A percentile compares a stretch with the other conserved stretches of the same genome.
phyloP scores from a whole-genome alignment of 2,113 vertebrate genomes.

The Galeopterus variegatus region DNA sequence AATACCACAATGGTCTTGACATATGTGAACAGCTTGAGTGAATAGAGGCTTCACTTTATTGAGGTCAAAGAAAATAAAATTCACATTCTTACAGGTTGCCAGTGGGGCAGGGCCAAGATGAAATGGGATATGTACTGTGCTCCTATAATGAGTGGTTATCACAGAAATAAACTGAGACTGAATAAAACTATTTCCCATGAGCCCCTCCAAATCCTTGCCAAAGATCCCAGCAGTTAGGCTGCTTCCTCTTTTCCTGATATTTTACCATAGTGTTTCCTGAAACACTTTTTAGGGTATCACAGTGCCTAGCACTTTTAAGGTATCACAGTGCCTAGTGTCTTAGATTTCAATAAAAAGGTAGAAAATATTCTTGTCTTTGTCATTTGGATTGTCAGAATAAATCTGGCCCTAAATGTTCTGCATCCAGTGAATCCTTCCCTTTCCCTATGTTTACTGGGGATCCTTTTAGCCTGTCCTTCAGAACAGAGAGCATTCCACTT shows the following conservation, averaged over 20 bases:
- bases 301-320: too few relatives aligned
- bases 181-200: not conserved
- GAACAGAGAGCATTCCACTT: not conserved
- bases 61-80: constrained; percentile 16
- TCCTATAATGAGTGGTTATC: not conserved
- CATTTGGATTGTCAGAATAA: not conserved
- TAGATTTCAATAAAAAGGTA: not conserved
- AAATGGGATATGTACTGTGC: not conserved
- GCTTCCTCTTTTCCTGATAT: not conserved
- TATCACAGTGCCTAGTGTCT: not conserved
- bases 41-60: not conserved
- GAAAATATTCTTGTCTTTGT: not conserved
- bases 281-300: not conserved
- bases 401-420: not conserved
- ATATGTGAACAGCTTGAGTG: not conserved
- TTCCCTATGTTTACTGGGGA: too few relatives aligned
- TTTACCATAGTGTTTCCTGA: not conserved
- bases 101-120: not conserved
- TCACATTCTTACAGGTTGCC: constrained; percentile 3
- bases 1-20: not conserved
- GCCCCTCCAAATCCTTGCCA: not conserved
- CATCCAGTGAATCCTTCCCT: not conserved
- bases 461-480: not conserved
- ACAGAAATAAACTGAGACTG: not conserved
- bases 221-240: too few relatives aligned